phyloP scores from a whole-genome alignment of 30 jellyfish, hydroid and myxozoan genomes.

The Cassiopea andromeda region DNA sequence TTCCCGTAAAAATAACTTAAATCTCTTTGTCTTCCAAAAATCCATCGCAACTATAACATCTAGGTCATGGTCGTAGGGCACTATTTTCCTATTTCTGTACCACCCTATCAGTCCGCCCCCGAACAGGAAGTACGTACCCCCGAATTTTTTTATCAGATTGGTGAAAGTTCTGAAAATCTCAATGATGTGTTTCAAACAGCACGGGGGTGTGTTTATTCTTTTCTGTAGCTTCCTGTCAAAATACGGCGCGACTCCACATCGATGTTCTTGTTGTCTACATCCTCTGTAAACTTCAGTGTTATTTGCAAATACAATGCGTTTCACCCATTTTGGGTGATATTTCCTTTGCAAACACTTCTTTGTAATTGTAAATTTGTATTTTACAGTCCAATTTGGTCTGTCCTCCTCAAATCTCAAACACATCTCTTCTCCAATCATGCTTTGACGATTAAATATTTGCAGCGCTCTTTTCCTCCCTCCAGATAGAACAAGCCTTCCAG shows the following conservation, averaged over 20 bases:
- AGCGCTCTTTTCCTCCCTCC: no score
- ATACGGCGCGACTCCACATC: slow-evolving; percentile 41
- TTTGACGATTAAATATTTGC: background rate
- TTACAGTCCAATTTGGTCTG: slow-evolving; percentile 60
- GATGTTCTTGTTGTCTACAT: slow-evolving; percentile 15
- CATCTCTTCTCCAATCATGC: background rate
- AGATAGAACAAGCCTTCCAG: no score
- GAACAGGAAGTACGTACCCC: slow-evolving; percentile 38
- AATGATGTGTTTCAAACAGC: slow-evolving; percentile 38
- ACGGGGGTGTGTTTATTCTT: slow-evolving; percentile 67
- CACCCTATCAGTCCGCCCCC: slow-evolving; percentile 70
- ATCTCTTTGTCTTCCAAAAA: slow-evolving; percentile 46
- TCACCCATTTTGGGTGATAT: slow-evolving; percentile 43
- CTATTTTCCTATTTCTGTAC: slow-evolving; percentile 41
- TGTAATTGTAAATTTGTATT: background rate
- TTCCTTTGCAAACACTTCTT: background rate
- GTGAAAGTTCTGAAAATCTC: slow-evolving; percentile 32
- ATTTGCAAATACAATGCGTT: slow-evolving; percentile 37
- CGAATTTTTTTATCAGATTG: background rate
- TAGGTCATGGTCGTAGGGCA: slow-evolving; percentile 66
- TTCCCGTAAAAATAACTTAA: background rate
- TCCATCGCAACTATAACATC: slow-evolving; percentile 39
- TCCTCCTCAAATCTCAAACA: background rate
- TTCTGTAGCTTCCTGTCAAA: slow-evolving; percentile 2
- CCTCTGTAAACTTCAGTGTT: slow-evolving; percentile 31